A percentile compares a stretch with the other conserved stretches of the same genome.
phyloP scores from a whole-genome alignment of 2,113 vertebrate genomes.

The Nibea coibor region DNA sequence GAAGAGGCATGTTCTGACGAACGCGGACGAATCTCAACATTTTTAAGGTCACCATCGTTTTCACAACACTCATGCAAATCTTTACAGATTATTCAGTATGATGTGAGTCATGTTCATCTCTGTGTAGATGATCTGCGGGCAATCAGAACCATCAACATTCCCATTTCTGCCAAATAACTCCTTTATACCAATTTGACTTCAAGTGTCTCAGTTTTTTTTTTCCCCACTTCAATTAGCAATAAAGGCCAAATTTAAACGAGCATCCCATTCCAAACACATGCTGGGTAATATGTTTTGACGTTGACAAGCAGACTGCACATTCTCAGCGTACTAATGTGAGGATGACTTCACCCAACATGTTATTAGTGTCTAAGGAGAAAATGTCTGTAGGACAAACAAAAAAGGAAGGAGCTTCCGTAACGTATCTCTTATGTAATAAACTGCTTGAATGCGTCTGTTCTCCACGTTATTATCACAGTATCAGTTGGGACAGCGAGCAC shows the following conservation, averaged over 20 bases:
- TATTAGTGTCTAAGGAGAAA: background rate
- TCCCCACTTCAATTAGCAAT: slow-evolving; percentile 6
- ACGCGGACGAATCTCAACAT: background rate
- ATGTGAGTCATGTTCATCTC: background rate
- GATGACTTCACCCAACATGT: background rate
- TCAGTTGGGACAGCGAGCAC: background rate
- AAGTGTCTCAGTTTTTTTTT: background rate
- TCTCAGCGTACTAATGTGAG: slow-evolving; percentile 10
- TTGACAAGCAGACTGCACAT: slow-evolving; percentile 14
- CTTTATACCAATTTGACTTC: background rate
- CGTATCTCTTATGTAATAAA: background rate
- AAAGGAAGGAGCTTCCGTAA: background rate
- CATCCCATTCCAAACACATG: slow-evolving; percentile 27
- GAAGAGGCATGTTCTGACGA: slow-evolving; percentile 19
- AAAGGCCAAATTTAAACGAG: slow-evolving; percentile 20
- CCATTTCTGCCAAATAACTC: background rate
- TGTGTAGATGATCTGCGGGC: background rate
- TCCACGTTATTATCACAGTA: background rate
- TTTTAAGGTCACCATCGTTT: background rate
- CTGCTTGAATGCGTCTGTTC: background rate
- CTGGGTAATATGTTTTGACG: slow-evolving; percentile 34
- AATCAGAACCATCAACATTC: background rate
- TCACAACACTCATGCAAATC: background rate
- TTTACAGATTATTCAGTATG: background rate
- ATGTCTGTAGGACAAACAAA: background rate